Base-by-base conservation (phyloP, 2,888 invertebrate species). In the Microctonus aethiopoides region DNA sequence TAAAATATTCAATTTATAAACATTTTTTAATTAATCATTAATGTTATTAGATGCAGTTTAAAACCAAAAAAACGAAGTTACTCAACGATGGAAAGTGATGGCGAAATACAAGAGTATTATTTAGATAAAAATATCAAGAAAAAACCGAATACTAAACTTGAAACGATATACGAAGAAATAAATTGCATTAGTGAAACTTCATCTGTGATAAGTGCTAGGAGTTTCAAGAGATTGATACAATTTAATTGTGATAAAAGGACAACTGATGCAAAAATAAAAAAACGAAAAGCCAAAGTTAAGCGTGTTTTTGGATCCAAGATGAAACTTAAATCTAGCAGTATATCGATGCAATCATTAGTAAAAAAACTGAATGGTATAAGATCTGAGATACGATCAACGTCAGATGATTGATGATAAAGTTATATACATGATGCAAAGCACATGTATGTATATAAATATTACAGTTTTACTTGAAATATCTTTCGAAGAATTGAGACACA, bases 131-230 rank as follows among this genome's bases (percentile, higher is more conserved):
- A 86, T 79, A 85, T 89, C 0, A 90, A 89, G 78, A 86, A 87
- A 56, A 75, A 87, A 46, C 87, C 89, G 62, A 89, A 89, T 77
- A 57, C 65, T 9, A 89, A 88, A 70, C 85, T 91, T 77, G 91
- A 91, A 84, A 91, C 91, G 1, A 91, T 91, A 79, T 91, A 89
- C 79, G 91, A 91, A 84, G 91, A 91, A 75, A 89, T 88, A 77
- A 85, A 87, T 72, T 87, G 84, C 57, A 86, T 78, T 71, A 85
- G 81, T 74, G 88, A 88, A 61, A 82, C 87, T 34, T 83, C 87
- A 60, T 83, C 85, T n/a, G 82, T 86, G 5, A 89, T 91, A 77
- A 88, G 90, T 54, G 88, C 87, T 1, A 88, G 88, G 66, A 90
- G 90, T 83, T 87, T 90, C 1, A 90, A 89, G 83, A 88, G 91